Conservation (phyloP, 2,797 vertebrate genomes). For the Sebastes itinus region DNA sequence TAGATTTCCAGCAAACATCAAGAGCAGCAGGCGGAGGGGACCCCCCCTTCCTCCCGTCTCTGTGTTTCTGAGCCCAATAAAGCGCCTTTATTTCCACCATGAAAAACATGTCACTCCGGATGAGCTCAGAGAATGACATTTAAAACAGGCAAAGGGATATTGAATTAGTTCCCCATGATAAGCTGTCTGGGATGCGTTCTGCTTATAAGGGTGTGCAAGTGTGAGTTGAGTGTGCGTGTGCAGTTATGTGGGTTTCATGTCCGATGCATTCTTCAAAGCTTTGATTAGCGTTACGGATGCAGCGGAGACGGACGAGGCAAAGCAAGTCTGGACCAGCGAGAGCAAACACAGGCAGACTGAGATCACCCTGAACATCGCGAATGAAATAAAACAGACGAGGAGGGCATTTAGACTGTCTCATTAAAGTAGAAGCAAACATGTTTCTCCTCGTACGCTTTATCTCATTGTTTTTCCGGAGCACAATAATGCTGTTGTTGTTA, state of each 20-base stretch:
- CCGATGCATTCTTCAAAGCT: conserved; percentile 56
- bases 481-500: background rate
- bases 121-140: conserved; percentile 86
- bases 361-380: conserved; percentile 13
- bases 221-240: background rate
- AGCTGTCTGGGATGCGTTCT: conserved; percentile 67
- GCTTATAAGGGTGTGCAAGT: conserved; percentile 32
- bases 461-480: conserved; percentile 2
- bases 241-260: conserved; percentile 10
- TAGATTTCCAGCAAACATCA: conserved; percentile 61
- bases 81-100: conserved; percentile 79
- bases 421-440: conserved; percentile 9
- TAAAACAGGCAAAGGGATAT: conserved; percentile 83
- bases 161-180: conserved; percentile 85
- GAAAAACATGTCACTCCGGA: conserved; percentile 84
- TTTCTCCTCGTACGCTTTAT: background rate
- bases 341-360: conserved; percentile 12
- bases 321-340: conserved; percentile 27
- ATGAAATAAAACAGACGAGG: conserved; percentile 31
- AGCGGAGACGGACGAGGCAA: conserved; percentile 11
- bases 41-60: background rate
- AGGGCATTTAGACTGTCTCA: conserved; percentile 1
- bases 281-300: conserved; percentile 65
- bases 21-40: conserved; percentile 39
- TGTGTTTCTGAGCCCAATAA: conserved; percentile 72